Evolutionary conservation across 2,797 vertebrate genomes (phyloP).

Genomic region (Chrosomus eos): DNA sequence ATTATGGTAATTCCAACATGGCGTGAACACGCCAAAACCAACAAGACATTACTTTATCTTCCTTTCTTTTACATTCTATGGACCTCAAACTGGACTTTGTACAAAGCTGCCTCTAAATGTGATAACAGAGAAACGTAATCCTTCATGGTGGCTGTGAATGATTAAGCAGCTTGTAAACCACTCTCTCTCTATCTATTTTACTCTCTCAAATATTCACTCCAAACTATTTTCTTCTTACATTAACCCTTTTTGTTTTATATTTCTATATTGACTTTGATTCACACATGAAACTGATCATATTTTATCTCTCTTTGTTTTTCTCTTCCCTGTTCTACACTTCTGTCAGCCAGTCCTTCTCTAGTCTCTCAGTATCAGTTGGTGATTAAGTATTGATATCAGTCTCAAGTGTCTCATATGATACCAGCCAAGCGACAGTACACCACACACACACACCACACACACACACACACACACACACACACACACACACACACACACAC

Average conservation of each 20-base stretch:
- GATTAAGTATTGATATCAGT: constrained; percentile 92
- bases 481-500: constrained; percentile 18
- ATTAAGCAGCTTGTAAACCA: constrained; percentile 47
- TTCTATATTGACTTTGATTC: background rate
- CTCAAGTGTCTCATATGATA: constrained; percentile 88
- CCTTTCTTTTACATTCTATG: background rate
- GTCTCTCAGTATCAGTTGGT: constrained; percentile 65
- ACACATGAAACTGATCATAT: background rate
- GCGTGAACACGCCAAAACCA: background rate
- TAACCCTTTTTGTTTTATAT: background rate
- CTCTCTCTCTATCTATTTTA: background rate
- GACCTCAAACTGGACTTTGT: constrained; percentile 36
- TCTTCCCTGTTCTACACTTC: background rate
- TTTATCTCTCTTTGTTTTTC: background rate
- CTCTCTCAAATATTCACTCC: background rate
- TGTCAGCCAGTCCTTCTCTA: constrained; percentile 21
- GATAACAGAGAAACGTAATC: constrained; percentile 42
- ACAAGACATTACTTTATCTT: background rate
- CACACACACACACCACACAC: no score
- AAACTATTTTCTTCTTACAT: background rate
- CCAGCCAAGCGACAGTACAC: constrained; percentile 52
- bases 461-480: constrained; percentile 17
- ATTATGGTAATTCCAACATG: background rate
- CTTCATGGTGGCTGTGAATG: constrained; percentile 28
- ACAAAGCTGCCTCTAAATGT: constrained; percentile 23